Evolutionary conservation across 1,140 invertebrate genomes (phyloP).

Genomic region (Diabrotica undecimpunctata): DNA sequence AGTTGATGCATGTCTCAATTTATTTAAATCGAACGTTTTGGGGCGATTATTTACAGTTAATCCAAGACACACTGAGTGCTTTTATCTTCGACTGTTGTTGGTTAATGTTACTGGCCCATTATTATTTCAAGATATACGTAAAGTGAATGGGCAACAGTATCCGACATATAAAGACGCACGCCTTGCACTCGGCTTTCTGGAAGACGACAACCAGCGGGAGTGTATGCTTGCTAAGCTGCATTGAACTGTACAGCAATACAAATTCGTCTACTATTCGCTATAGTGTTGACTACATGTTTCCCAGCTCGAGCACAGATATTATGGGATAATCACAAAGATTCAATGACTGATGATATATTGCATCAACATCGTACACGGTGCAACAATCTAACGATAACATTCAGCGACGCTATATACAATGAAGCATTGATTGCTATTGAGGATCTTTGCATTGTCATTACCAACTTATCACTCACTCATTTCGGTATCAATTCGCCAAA

Average conservation of each 20-base stretch:
- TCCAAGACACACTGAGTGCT: too few species aligned
- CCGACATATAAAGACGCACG: conserved; percentile 38
- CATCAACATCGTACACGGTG: too few species aligned
- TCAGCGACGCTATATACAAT: too few species aligned
- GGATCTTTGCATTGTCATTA: conserved; percentile 33
- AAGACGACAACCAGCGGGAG: conserved; percentile 47
- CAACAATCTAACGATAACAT: too few species aligned
- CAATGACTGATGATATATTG: conserved; percentile 23
- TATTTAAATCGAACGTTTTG: too few species aligned
- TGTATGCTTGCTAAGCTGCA: conserved; percentile 41
- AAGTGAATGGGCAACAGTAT: conserved; percentile 29
- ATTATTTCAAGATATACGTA: conserved; percentile 31
- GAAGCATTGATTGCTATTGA: too few species aligned
- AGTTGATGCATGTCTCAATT: too few species aligned
- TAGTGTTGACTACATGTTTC: conserved; percentile 31
- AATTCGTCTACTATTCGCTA: conserved; percentile 37
- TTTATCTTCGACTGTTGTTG: too few species aligned
- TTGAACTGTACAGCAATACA: conserved; percentile 32
- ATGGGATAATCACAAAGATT: conserved; percentile 33
- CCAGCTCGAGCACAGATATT: too few species aligned
- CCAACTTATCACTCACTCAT: conserved; percentile 31
- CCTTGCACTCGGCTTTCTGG: conserved; percentile 41
- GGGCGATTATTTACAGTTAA: too few species aligned
- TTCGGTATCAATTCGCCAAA: conserved; percentile 34
- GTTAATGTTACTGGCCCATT: too few species aligned